Conservation (phyloP, 2,888 invertebrate genomes). For the Campaea margaritaria region DNA sequence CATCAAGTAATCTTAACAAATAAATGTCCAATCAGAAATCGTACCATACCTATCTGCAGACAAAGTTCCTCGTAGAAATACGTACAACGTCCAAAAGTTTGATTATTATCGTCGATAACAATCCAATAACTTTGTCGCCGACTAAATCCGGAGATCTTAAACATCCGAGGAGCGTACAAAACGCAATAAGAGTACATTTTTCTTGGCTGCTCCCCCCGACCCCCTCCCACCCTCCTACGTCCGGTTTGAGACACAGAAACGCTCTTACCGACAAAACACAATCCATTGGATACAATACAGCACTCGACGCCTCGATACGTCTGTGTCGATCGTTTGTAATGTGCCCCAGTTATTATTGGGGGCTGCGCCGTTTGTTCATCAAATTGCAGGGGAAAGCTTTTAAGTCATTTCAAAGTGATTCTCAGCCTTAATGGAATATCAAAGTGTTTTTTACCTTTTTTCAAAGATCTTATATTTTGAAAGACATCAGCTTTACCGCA, state of each 20-base stretch:
- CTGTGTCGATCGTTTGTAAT: constrained; percentile 20
- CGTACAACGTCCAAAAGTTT: constrained; percentile 2
- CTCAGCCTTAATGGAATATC: constrained; percentile 5
- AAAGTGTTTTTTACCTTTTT: not conserved
- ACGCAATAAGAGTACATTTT: constrained; percentile 45
- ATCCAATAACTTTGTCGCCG: constrained; percentile 54
- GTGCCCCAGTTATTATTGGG: constrained; percentile 18
- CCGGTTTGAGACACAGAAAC: constrained; percentile 60
- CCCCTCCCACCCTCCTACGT: constrained; percentile 25
- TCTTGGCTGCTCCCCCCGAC: constrained; percentile 28
- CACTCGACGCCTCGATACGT: constrained; percentile 27
- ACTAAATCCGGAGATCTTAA: constrained; percentile 24
- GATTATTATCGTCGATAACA: constrained; percentile 25
- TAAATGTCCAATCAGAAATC: no score
- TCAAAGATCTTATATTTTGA: not conserved
- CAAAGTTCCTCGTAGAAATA: not conserved
- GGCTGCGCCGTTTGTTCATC: constrained; percentile 11
- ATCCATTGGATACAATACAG: constrained; percentile 42
- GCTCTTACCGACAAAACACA: constrained; percentile 62
- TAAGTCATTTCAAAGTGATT: constrained; percentile 16
- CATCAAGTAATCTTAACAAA: no score
- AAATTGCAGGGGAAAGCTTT: constrained; percentile 24
- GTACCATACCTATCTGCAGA: not conserved
- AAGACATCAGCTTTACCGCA: not conserved
- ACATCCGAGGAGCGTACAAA: constrained; percentile 29